Percentiles rank a stretch among this genome's conserved stretches.
Evolutionary conservation across 2,888 invertebrate genomes (phyloP).

Genomic region (Perizoma affinitatum): DNA sequence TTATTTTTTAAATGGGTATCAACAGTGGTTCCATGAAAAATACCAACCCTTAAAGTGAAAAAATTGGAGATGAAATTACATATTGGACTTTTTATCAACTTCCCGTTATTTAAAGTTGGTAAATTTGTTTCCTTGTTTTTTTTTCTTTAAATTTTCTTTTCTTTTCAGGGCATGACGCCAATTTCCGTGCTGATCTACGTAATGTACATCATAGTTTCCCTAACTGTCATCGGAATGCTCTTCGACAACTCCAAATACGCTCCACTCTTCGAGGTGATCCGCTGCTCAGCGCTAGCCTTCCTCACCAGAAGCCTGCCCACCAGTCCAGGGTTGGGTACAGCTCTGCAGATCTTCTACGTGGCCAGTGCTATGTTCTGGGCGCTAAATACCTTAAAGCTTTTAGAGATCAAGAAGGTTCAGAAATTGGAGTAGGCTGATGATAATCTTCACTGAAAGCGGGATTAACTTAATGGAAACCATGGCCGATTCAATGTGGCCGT

Average conservation of each 20-base stretch:
- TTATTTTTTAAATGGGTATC: no score
- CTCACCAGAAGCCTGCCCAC: slow-evolving; percentile 68
- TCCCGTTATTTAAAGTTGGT: no score
- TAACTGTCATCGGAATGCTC: slow-evolving; percentile 88
- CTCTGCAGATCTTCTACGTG: slow-evolving; percentile 83
- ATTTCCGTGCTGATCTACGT: slow-evolving; percentile 84
- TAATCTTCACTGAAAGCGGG: no score
- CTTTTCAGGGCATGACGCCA: slow-evolving; percentile 86
- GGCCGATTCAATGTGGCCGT: no score
- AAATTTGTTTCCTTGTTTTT: no score
- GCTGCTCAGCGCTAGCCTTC: slow-evolving; percentile 86
- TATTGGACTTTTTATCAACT: no score
- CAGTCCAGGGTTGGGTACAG: slow-evolving; percentile 65
- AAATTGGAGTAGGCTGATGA: slow-evolving; percentile 48
- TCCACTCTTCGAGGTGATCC: slow-evolving; percentile 85
- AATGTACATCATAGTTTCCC: slow-evolving; percentile 86
- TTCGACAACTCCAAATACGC: slow-evolving; percentile 87
- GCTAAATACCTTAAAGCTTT: slow-evolving; percentile 82
- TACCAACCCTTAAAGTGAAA: no score
- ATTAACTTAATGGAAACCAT: no score
- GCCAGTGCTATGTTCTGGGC: slow-evolving; percentile 86
- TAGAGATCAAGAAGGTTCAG: slow-evolving; percentile 79
- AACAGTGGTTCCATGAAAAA: no score
- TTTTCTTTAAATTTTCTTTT: no score
- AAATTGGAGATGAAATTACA: no score